Conservation (phyloP, 2,797 vertebrate genomes). For the Rhabdophis nuchalis region DNA sequence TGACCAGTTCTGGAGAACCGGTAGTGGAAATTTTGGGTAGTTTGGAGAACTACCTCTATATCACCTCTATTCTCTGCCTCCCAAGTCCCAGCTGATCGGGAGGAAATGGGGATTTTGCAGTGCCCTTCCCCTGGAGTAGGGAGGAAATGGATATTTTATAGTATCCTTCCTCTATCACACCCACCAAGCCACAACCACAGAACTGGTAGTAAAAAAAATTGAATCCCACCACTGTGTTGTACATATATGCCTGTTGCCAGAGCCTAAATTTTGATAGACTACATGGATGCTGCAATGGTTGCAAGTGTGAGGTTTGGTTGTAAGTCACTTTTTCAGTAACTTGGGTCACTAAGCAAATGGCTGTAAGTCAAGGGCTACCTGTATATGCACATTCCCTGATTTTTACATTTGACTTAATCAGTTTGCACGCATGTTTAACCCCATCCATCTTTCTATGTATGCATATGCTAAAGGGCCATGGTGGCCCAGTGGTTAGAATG, state of each 20-base stretch:
- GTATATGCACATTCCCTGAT: neutral
- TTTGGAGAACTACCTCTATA: too few relatives aligned
- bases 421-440: neutral
- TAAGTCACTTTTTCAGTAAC: neutral
- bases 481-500: neutral
- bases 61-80: too few relatives aligned
- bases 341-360: neutral
- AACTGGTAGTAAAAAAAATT: too few relatives aligned
- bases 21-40: too few relatives aligned
- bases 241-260: neutral
- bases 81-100: too few relatives aligned
- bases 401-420: neutral
- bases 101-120: too few relatives aligned
- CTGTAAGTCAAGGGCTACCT: neutral
- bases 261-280: neutral
- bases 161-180: too few relatives aligned
- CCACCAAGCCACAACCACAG: too few relatives aligned
- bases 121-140: too few relatives aligned
- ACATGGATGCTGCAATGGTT: neutral
- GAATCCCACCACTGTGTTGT: neutral
- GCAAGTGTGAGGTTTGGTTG: neutral
- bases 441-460: neutral
- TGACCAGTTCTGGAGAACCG: too few relatives aligned
- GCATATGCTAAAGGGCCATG: neutral
- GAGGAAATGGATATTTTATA: too few relatives aligned